Base-by-base conservation (phyloP, 2,888 invertebrate species). In the Cyclophora punctaria region DNA sequence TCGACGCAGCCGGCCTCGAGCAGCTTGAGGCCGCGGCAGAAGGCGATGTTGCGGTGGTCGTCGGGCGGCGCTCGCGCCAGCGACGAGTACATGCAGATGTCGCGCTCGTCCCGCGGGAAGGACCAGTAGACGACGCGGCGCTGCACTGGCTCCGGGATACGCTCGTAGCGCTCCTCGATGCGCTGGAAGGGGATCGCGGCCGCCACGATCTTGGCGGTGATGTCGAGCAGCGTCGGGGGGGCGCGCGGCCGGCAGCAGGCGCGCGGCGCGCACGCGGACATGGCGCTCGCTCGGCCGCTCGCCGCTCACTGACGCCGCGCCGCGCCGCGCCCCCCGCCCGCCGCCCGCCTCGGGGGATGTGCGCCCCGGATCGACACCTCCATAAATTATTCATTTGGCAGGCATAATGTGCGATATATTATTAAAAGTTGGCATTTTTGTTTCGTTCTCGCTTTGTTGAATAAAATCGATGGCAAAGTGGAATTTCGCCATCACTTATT, bases 11-110 rank as follows among this genome's bases (percentile, higher is more conserved):
- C 94, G 66, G 91, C 91, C 80, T 96, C 95, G 64, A 95, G 90
- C 71, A 96, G 90, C 83, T 94, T 94, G 81, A 95, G 91, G 81
- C 96, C 96, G 80, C 94, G 94, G 89, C 95, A 93, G 89, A 95
- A 96, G 73, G 95, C 94, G 75, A 95, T 90, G 89, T 93, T 95
- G 83, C 94, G 93, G 80, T 92, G 92, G 87, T 95, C 95, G 75
- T 90, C 90, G 64, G 89, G 87, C 59, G 89, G 88, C 78, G 89
- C 89, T 57, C 90, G 82, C 73, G 88, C 88, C 84, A 95, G 90
- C 65, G 95, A 95, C 67, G 95, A 95, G 89, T 96, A 96, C 95
- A 96, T 95, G 86, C 94, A 94, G 80, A 96, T 95, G 88, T 95
- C 95, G 74, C 93, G 90, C 83, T 96, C 96, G 78, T 95, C 94